Conservation (phyloP, 1,140 invertebrate genomes). For the Teleogryllus occipitalis region DNA sequence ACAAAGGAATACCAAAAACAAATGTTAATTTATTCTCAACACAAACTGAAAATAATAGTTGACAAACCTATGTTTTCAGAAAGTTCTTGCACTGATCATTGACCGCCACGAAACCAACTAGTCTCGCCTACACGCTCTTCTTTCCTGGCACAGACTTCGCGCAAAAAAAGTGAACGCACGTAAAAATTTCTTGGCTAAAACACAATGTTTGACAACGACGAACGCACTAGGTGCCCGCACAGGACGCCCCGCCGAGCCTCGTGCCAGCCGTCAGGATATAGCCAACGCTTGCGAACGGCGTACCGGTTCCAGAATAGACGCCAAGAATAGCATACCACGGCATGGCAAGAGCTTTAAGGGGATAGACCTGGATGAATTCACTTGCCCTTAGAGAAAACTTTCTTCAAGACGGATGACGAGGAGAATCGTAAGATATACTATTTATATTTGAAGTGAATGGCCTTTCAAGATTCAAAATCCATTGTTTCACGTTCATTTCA, state of each 20-base stretch:
- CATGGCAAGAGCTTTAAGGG: not conserved
- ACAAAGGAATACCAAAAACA: too few relatives aligned
- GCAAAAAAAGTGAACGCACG: not conserved
- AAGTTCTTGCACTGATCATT: too few relatives aligned
- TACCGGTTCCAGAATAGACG: not conserved
- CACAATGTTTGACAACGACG: not conserved
- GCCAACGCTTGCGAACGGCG: not conserved
- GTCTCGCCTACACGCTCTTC: too few relatives aligned
- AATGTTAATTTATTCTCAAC: too few relatives aligned
- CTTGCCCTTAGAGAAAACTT: too few relatives aligned
- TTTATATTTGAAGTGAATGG: not conserved
- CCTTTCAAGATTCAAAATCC: not conserved
- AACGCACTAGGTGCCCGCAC: not conserved
- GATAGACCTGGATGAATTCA: not conserved
- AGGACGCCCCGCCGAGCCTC: not conserved
- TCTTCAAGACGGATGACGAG: too few relatives aligned
- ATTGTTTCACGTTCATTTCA: not conserved
- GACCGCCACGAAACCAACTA: too few relatives aligned
- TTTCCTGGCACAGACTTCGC: too few relatives aligned
- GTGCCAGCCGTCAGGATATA: not conserved
- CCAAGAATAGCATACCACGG: not conserved
- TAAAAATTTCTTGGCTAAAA: not conserved
- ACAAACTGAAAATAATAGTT: too few relatives aligned
- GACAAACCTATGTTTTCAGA: too few relatives aligned
- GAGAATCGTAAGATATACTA: too few relatives aligned